These are phyloP conservation scores for Catharus bicknelli DNA, from an alignment of 2,113 vertebrate species.

Conservation along the genomic window DNA sequence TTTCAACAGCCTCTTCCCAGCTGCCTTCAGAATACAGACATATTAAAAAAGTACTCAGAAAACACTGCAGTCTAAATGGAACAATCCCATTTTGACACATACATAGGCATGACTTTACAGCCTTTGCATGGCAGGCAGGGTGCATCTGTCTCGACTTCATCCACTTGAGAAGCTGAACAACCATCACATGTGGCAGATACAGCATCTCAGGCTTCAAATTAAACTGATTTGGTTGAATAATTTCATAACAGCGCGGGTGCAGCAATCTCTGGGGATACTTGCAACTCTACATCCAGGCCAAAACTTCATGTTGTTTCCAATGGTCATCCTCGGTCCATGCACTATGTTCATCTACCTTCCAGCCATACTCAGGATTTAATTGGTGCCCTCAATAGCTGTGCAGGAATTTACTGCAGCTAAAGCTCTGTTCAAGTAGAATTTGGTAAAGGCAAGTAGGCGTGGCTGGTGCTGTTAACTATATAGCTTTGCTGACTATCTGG, in stretches of 20 bases:
- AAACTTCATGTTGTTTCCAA: background rate
- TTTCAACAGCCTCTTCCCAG: background rate
- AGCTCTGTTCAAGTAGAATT: background rate
- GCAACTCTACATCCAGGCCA: background rate
- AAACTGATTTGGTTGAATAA: background rate
- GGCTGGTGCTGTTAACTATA: background rate
- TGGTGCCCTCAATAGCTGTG: background rate
- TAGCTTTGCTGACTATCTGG: background rate
- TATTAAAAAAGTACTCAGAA: background rate
- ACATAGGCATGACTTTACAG: background rate
- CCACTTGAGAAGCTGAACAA: background rate
- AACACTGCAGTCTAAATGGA: background rate
- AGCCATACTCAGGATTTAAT: background rate
- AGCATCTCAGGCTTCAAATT: background rate
- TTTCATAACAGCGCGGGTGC: background rate
- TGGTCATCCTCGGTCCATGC: background rate
- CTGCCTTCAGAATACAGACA: background rate
- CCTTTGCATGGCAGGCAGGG: background rate
- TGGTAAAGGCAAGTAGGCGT: background rate
- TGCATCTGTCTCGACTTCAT: background rate
- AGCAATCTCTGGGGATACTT: background rate
- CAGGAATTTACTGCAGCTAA: background rate
- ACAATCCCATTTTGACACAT: background rate
- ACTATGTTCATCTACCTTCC: background rate
- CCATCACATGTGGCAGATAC: background rate